A percentile compares a stretch with the other conserved stretches of the same genome.
These are phyloP conservation scores for Sebastes trivittatus DNA, from an alignment of 2,797 vertebrate genomes.

Conservation along the genomic window DNA sequence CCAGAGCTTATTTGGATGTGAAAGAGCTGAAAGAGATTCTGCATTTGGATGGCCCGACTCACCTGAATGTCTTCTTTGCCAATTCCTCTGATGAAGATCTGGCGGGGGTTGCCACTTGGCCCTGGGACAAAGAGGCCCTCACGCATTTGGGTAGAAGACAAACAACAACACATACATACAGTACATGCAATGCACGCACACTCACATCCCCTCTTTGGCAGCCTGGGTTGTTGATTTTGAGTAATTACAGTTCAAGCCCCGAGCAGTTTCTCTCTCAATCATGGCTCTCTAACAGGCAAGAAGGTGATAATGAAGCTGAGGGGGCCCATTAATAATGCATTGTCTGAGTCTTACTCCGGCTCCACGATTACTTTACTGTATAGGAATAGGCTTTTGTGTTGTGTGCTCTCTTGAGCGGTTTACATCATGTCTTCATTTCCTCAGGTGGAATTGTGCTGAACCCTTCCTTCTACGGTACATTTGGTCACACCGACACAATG, in stretches of 20 bases:
- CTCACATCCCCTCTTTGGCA: conserved; percentile 22
- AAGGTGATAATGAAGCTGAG: conserved; percentile 61
- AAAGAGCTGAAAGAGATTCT: conserved; percentile 97
- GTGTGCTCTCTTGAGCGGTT: conserved; percentile 10
- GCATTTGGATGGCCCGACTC: conserved; percentile 92
- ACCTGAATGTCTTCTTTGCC: conserved; percentile 99
- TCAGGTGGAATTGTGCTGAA: conserved; percentile 91
- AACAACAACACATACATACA: conserved; percentile 31
- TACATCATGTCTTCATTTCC: background rate
- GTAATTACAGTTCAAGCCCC: conserved; percentile 58
- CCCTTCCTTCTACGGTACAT: conserved; percentile 95
- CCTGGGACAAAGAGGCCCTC: conserved; percentile 98
- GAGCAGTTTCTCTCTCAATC: conserved; percentile 52
- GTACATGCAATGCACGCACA: background rate
- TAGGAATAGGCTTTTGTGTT: conserved; percentile 19
- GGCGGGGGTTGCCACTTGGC: conserved; percentile 97
- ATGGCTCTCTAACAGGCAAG: conserved; percentile 34
- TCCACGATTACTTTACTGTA: conserved; percentile 24
- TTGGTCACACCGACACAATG: conserved; percentile 98
- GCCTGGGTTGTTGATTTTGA: conserved; percentile 52
- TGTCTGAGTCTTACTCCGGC: conserved; percentile 40
- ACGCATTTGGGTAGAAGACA: conserved; percentile 91
- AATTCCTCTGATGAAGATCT: conserved; percentile 98
- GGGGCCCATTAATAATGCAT: conserved; percentile 65
- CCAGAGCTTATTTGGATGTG: conserved; percentile 96